phyloP scores from a whole-genome alignment of 2,113 vertebrate species.

The Dasyurus viverrinus region DNA sequence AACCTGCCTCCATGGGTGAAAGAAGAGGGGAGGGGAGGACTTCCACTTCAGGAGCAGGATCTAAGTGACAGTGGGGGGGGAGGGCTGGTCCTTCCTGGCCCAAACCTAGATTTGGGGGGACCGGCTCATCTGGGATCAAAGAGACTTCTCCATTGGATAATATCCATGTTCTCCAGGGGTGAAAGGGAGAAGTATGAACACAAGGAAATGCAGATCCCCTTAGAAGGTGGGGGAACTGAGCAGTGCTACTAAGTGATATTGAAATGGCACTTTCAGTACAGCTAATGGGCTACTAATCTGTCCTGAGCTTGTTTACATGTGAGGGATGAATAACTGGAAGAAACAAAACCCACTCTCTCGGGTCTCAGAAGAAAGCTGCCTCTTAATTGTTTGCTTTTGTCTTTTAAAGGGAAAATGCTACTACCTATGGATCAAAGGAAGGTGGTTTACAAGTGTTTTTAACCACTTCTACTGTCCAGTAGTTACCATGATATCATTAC shows the following conservation, averaged over 20 bases:
- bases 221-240: not conserved
- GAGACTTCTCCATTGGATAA: not conserved
- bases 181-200: not conserved
- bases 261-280: not conserved
- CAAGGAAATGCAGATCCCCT: not conserved
- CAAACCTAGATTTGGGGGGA: not conserved
- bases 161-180: not conserved
- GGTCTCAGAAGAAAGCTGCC: not conserved
- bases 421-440: rapidly evolving
- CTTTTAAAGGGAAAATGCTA: not conserved
- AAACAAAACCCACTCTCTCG: not conserved
- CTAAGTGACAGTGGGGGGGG: not conserved
- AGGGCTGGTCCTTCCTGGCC: too few relatives aligned
- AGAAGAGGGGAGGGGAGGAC: not conserved
- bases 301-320: not conserved
- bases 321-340: not conserved
- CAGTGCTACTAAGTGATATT: not conserved
- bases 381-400: conserved; percentile 24
- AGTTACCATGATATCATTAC: not conserved
- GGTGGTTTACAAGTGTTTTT: not conserved
- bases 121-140: not conserved
- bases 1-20: not conserved
- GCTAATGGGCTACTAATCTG: not conserved
- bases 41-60: not conserved
- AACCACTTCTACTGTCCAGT: conserved; percentile 32